Evolutionary conservation across 1,140 invertebrate genomes (phyloP).

Genomic region (Sycobia sp.): DNA sequence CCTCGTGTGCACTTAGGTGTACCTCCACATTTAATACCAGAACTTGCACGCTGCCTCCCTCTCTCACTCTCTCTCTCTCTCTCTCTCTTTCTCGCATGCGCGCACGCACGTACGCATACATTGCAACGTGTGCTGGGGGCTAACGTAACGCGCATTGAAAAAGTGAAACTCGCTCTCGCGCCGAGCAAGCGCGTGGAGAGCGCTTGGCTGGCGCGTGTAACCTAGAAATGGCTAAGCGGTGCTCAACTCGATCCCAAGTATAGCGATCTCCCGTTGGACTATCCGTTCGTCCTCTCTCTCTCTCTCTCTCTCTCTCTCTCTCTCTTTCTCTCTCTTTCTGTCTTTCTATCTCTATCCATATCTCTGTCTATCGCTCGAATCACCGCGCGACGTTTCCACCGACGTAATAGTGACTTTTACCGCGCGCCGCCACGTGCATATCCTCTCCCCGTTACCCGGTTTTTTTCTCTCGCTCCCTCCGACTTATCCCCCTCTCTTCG

Average conservation of each 20-base stretch:
- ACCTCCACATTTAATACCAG: too few relatives aligned
- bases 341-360: too few relatives aligned
- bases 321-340: slow-evolving; percentile 18
- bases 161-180: slow-evolving; percentile 63
- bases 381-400: too few relatives aligned
- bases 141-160: slow-evolving; percentile 55
- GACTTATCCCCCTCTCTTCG: not conserved
- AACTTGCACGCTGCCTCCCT: not conserved
- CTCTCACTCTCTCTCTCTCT: not conserved
- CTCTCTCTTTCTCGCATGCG: not conserved
- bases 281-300: too few relatives aligned
- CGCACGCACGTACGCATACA: too few relatives aligned
- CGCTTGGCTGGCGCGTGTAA: slow-evolving; percentile 61
- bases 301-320: slow-evolving; percentile 23
- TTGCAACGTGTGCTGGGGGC: too few relatives aligned
- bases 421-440: slow-evolving; percentile 23
- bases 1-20: too few relatives aligned
- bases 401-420: slow-evolving; percentile 43
- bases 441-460: not conserved
- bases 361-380: too few relatives aligned
- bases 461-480: slow-evolving; percentile 1
- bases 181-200: too few relatives aligned
- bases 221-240: slow-evolving; percentile 61
- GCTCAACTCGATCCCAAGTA: slow-evolving; percentile 57
- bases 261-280: too few relatives aligned